phyloP scores from a whole-genome alignment of 1,140 invertebrate species.

The Heliconius congener region DNA sequence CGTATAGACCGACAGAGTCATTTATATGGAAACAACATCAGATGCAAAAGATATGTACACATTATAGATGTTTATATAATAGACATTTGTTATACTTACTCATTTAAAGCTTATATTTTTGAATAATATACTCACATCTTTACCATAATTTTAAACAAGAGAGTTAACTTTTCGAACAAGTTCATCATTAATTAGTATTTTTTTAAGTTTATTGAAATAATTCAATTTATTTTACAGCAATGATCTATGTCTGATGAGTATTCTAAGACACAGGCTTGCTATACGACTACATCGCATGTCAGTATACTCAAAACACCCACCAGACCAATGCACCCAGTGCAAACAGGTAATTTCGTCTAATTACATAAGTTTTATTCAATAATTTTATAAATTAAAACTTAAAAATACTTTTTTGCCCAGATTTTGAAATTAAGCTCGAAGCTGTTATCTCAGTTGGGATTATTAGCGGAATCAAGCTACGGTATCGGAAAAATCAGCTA shows the following conservation, averaged over 20 bases:
- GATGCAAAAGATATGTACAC: too few species aligned
- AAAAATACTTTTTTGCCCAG: conserved; percentile 46
- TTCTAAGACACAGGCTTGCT: conserved; percentile 66
- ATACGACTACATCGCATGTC: conserved; percentile 68
- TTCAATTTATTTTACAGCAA: conserved; percentile 58
- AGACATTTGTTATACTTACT: too few species aligned
- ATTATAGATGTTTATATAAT: too few species aligned
- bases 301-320: conserved; percentile 61
- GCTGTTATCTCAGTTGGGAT: conserved; percentile 73
- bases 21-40: too few species aligned
- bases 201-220: too few species aligned
- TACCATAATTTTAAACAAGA: too few species aligned
- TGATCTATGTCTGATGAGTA: conserved; percentile 66
- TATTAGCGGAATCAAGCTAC: conserved; percentile 78
- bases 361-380: not conserved
- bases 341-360: conserved; percentile 55
- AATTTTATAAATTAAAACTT: not conserved
- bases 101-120: too few species aligned
- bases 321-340: conserved; percentile 70
- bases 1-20: too few species aligned
- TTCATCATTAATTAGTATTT: too few species aligned
- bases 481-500: conserved; percentile 82
- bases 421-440: conserved; percentile 64
- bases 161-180: too few species aligned
- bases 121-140: too few species aligned